phyloP scores from a whole-genome alignment of 2,888 invertebrate genomes.

The Pyrgus malvae region DNA sequence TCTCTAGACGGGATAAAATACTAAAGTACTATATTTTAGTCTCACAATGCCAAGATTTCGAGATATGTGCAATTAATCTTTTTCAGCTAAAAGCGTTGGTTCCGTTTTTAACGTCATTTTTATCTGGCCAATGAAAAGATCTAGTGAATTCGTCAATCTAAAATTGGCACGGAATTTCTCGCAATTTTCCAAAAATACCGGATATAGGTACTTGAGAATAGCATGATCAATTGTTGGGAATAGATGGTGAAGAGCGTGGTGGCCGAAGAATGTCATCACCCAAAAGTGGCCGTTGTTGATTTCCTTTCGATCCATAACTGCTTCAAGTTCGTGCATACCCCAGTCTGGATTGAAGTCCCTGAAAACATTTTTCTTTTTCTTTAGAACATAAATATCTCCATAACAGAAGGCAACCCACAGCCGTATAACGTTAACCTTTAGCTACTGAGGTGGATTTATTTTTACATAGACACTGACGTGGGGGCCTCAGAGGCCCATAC shows the following conservation, averaged over 20 bases:
- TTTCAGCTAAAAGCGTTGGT: conserved; percentile 44
- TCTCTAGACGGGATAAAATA: neutral
- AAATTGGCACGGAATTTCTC: conserved; percentile 82
- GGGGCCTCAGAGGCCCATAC: no score
- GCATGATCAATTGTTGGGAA: conserved; percentile 91
- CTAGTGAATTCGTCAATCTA: conserved; percentile 56
- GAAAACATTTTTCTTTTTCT: no score
- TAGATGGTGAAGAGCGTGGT: conserved; percentile 90
- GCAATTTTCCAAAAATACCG: conserved; percentile 82
- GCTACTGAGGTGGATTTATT: no score
- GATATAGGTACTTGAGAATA: conserved; percentile 83
- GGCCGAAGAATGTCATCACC: conserved; percentile 87
- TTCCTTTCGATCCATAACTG: conserved; percentile 87
- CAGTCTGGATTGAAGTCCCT: conserved; percentile 83
- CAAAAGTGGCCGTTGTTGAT: conserved; percentile 84
- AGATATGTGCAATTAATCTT: conserved; percentile 20
- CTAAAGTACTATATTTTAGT: conserved; percentile 5
- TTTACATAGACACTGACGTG: no score
- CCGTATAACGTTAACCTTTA: no score
- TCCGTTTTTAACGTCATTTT: conserved; percentile 53
- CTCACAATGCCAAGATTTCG: conserved; percentile 15
- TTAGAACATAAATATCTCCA: no score
- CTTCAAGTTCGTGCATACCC: conserved; percentile 89
- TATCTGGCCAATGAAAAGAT: conserved; percentile 62
- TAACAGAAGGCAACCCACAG: no score